Conservation (phyloP, 30 jellyfish, hydroid and myxozoan genomes). For the Hydractinia echinata region DNA sequence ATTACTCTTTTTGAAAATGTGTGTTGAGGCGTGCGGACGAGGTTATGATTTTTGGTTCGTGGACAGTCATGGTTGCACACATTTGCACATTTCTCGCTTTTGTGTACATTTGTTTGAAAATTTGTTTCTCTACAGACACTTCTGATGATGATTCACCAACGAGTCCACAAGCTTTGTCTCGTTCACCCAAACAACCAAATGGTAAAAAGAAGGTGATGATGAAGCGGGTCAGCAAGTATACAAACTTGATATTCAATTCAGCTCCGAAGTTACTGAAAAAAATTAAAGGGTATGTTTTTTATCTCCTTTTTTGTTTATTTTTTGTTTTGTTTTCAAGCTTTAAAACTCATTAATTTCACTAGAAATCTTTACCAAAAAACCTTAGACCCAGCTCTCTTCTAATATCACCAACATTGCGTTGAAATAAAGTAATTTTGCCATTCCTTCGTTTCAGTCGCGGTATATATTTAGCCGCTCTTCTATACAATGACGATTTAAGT, state of each 20-base stretch:
- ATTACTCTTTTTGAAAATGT: too few species aligned
- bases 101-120: neutral
- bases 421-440: neutral
- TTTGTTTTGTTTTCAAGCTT: neutral
- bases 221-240: conserved; percentile 66
- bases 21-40: too few species aligned
- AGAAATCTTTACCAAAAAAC: neutral
- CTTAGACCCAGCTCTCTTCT: neutral
- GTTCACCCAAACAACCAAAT: neutral
- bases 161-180: neutral
- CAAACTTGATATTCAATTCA: conserved; percentile 79
- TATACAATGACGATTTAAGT: conserved; percentile 79
- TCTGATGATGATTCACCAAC: conserved; percentile 22
- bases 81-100: neutral
- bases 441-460: conserved; percentile 76
- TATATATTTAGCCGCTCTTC: conserved; percentile 77
- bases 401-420: neutral
- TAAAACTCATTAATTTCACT: neutral
- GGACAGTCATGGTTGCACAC: too few species aligned
- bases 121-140: neutral
- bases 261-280: conserved; percentile 89
- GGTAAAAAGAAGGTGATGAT: conserved; percentile 54
- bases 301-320: neutral
- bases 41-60: too few species aligned
- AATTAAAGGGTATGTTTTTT: conserved; percentile 67